These are phyloP conservation scores for Stegophylla sp. DNA, from an alignment of 2,888 invertebrate species.

Conservation along the genomic window DNA sequence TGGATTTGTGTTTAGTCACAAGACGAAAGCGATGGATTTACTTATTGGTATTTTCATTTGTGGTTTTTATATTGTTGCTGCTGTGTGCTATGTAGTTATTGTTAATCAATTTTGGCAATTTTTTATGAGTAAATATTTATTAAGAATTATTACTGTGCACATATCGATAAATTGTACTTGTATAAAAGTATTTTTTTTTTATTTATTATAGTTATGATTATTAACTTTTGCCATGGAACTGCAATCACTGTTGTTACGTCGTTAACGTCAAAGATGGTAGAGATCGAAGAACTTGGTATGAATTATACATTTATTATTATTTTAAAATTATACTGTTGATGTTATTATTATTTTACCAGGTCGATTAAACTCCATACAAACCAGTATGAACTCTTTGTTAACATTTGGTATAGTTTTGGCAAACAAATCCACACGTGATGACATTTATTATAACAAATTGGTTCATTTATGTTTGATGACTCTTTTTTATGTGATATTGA, in stretches of 20 bases:
- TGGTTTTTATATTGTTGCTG: conserved; percentile 56
- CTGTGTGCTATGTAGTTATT: conserved; percentile 56
- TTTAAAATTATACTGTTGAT: not conserved
- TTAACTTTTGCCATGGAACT: conserved; percentile 48
- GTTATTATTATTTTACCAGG: not conserved
- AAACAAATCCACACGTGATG: not conserved
- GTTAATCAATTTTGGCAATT: conserved; percentile 57
- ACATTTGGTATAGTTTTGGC: not conserved
- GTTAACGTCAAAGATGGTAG: conserved; percentile 43
- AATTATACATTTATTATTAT: not conserved
- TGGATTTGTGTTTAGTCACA: conserved; percentile 61
- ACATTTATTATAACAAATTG: not conserved
- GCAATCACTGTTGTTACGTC: conserved; percentile 36
- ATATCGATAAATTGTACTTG: too few relatives aligned
- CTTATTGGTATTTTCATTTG: conserved; percentile 61
- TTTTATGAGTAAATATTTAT: conserved; percentile 60
- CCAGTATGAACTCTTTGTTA: not conserved
- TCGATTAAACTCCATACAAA: not conserved
- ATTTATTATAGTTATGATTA: conserved; percentile 38
- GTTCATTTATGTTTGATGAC: not conserved
- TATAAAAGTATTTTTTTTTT: not conserved
- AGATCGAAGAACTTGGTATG: conserved; percentile 49
- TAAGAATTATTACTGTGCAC: not conserved
- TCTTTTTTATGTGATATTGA: conserved; percentile 1
- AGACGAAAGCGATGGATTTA: conserved; percentile 61